Percentiles rank a stretch among this genome's conserved stretches.
phyloP scores from a whole-genome alignment of 2,797 vertebrate genomes.

The Chelonia mydas region DNA sequence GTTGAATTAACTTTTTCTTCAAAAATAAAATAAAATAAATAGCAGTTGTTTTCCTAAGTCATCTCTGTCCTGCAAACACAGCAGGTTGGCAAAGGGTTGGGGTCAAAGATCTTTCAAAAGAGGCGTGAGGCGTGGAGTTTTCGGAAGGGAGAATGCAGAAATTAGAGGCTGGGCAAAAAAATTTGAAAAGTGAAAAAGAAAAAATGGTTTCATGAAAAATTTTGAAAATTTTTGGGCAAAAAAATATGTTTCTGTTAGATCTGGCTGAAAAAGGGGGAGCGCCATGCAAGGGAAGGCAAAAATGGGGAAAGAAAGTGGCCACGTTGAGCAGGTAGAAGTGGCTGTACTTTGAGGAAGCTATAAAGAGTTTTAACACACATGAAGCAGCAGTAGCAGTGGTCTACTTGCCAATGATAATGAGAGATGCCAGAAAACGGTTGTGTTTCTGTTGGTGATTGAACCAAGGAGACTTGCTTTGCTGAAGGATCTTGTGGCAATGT shows the following conservation, averaged over 20 bases:
- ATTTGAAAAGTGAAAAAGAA: neutral
- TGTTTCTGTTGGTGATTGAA: neutral
- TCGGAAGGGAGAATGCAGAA: neutral
- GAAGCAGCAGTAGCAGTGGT: neutral
- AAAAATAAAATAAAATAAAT: too few relatives aligned
- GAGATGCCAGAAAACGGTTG: neutral
- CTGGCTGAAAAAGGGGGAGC: neutral
- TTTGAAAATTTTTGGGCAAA: fast-evolving
- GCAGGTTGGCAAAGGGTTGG: neutral
- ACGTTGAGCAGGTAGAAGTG: neutral
- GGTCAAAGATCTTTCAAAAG: neutral
- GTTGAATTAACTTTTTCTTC: neutral
- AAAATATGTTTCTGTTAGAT: neutral
- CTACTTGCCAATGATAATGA: neutral
- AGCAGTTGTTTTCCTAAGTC: neutral
- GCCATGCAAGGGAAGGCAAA: neutral
- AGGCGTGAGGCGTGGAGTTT: neutral
- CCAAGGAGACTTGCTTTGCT: neutral
- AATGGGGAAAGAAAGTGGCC: neutral
- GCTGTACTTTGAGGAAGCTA: neutral
- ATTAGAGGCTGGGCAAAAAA: neutral
- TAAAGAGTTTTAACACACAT: neutral
- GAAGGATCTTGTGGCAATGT: conserved; percentile 5
- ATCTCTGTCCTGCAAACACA: neutral
- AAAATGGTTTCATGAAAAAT: neutral